Evolutionary conservation across 1,140 invertebrate genomes (phyloP), one percentile per base, ranked within the genome.

Genomic region (Cydia amplana): DNA sequence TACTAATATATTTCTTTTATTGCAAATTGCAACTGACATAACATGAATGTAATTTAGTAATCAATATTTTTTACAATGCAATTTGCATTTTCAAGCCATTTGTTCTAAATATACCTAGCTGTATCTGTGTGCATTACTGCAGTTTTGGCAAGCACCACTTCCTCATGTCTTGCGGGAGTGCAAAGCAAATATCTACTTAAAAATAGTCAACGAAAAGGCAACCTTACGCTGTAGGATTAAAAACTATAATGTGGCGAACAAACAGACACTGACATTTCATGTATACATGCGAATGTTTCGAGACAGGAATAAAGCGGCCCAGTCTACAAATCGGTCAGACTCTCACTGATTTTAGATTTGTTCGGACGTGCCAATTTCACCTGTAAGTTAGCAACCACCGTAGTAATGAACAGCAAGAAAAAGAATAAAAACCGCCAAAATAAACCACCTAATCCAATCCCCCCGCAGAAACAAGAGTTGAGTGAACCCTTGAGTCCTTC

Each of bases 91-190:
- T 51, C 43, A 23, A 18, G 49, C 20, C 72, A 28, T 51, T 73
- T 51, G 72, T 73, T 73, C 43, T 55, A 73, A 73, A 73, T 73
- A 73, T 73, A 73, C 18, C 46, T 73, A 73, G 10, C 46, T 36
- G 49, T 55, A 40, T 49, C 72, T 49, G 49, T 28, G 70, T 79
- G 79, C 80, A 79, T 79, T 77, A 77, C 80, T 90, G 87, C 87
- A 88, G 80, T 87, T 89, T 90, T 91, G 90, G 88, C 90, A 91
- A 81, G 77, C 60, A 40, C n/a, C 77, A 74, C 87, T 91, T 91
- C 90, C 90, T 89, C 80, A 81, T 89, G 77, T 79, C 83, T 77
- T 55, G 78, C 73, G 75, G 76, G 70, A 79, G 81, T 16, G 32
- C n/a, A 36, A 78, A 74, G 6, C 16, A 18, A 86, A 80, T 82